Percentiles rank a stretch among this genome's conserved stretches.
phyloP scores from a whole-genome alignment of 2,113 vertebrate genomes.

The Phaethornis superciliosus region DNA sequence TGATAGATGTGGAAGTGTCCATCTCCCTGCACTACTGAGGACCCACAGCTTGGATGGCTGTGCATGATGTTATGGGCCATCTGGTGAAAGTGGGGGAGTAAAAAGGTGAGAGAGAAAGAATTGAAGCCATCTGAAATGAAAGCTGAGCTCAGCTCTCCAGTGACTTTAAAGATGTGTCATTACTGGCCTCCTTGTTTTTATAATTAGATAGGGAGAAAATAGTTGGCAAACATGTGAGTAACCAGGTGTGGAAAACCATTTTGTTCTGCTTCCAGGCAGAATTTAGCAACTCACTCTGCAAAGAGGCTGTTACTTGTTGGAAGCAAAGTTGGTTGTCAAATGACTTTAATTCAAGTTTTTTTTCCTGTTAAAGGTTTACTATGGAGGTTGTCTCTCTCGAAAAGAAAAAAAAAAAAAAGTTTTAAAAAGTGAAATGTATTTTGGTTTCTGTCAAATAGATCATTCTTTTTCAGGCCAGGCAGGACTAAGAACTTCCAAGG shows the following conservation, averaged over 20 bases:
- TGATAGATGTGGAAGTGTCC: not conserved
- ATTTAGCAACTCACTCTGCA: not conserved
- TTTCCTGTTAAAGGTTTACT: constrained; percentile 1
- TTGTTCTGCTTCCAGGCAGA: not conserved
- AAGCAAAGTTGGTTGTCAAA: not conserved
- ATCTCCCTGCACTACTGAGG: not conserved
- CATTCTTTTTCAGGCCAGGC: not conserved
- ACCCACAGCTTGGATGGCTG: not conserved
- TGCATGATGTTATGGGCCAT: not conserved
- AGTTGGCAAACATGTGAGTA: not conserved
- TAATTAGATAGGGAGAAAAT: constrained; percentile 12
- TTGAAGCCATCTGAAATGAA: not conserved
- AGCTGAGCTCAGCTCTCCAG: not conserved
- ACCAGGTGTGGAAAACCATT: not conserved
- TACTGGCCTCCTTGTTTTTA: not conserved
- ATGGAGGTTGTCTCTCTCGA: constrained; percentile 14
- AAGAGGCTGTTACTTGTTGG: constrained; percentile 2
- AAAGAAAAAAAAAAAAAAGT: not conserved
- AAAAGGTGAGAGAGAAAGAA: not conserved
- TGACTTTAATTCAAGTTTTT: not conserved
- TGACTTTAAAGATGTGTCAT: not conserved
- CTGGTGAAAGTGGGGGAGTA: not conserved
- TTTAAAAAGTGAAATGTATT: constrained; percentile 20
- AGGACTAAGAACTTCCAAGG: not conserved
- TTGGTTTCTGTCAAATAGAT: not conserved